phyloP scores from a whole-genome alignment of 2,888 invertebrate species.

The Drosophila helvetica region DNA sequence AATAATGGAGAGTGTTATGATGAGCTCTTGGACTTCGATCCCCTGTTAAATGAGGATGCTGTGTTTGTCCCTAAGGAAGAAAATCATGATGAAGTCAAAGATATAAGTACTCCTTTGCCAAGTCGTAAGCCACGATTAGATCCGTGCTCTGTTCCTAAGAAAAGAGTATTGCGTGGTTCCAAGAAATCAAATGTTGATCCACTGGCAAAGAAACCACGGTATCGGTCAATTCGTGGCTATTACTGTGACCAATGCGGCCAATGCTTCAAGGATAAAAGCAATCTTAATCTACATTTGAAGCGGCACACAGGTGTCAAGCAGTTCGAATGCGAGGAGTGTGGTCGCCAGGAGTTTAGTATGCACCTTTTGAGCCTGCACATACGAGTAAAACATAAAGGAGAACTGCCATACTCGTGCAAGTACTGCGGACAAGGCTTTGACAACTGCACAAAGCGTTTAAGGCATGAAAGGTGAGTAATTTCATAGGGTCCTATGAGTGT shows the following conservation, averaged over 20 bases:
- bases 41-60: no score
- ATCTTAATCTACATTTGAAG: slow-evolving; percentile 35
- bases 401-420: slow-evolving; percentile 35
- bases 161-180: no score
- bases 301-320: slow-evolving; percentile 34
- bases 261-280: slow-evolving; percentile 33
- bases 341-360: slow-evolving; percentile 27
- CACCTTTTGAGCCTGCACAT: slow-evolving; percentile 34
- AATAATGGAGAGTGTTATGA: background rate
- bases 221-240: background rate
- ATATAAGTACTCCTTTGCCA: background rate
- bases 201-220: background rate
- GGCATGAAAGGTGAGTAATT: slow-evolving; percentile 25
- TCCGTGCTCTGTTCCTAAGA: no score
- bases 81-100: background rate
- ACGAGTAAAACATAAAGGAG: slow-evolving; percentile 31
- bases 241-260: slow-evolving; percentile 46
- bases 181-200: background rate
- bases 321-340: slow-evolving; percentile 39
- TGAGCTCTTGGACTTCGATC: no score
- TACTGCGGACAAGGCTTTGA: slow-evolving; percentile 38
- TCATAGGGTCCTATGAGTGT: background rate
- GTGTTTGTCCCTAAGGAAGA: no score
- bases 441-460: slow-evolving; percentile 30
- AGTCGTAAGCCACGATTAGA: no score